A percentile compares a stretch with the other conserved stretches of the same genome.
Conservation (phyloP, 2,888 invertebrate species). For the Sphinx pinastri region DNA sequence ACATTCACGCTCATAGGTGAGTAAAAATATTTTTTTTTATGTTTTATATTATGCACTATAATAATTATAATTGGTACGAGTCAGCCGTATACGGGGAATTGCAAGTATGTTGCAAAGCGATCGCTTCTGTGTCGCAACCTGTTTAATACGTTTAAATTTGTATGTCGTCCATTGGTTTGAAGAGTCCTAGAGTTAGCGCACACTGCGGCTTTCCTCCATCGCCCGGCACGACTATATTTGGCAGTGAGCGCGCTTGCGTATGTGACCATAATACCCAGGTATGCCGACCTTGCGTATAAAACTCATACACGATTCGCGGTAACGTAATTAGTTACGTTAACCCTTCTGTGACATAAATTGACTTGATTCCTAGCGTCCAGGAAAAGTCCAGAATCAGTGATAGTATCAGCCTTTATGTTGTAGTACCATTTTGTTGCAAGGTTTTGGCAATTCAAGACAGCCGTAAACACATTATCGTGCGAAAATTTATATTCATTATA, state of each 20-base stretch:
- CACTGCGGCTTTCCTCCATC: background rate
- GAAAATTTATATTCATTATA: background rate
- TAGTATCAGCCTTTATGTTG: background rate
- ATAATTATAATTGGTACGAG: constrained; percentile 46
- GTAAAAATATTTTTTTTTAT: constrained; percentile 36
- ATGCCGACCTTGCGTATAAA: too few species aligned
- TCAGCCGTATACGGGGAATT: constrained; percentile 46
- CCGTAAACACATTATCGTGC: background rate
- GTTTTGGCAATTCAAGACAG: background rate
- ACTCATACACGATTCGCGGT: too few species aligned
- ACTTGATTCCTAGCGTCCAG: too few species aligned
- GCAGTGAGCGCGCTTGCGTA: too few species aligned
- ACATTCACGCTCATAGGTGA: constrained; percentile 39
- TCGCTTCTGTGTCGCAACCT: constrained; percentile 7
- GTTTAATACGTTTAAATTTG: constrained; percentile 36
- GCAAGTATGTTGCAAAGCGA: constrained; percentile 46
- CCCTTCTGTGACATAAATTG: too few species aligned
- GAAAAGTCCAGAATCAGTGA: too few species aligned
- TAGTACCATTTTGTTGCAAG: background rate
- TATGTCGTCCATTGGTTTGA: constrained; percentile 26
- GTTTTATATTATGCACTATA: constrained; percentile 39
- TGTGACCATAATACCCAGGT: too few species aligned
- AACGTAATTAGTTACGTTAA: too few species aligned
- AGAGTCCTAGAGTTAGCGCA: background rate
- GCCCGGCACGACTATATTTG: too few species aligned